A percentile compares a stretch with the other conserved stretches of the same genome.
phyloP scores from a whole-genome alignment of 2,797 vertebrate genomes.

The Mionectes olivaceus region DNA sequence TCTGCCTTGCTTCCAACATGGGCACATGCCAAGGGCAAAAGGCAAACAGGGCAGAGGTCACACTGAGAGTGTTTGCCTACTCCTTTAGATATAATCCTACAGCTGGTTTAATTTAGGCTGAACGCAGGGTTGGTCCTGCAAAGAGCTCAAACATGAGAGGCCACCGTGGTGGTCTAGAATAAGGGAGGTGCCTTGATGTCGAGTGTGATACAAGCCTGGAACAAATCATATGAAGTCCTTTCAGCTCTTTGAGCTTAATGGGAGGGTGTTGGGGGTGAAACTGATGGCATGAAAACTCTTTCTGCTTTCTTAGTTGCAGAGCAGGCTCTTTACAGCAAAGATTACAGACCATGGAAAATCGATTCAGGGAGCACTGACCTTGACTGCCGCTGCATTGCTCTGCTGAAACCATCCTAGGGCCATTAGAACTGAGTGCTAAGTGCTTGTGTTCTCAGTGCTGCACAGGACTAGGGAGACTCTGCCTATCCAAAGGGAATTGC shows the following conservation, averaged over 20 bases:
- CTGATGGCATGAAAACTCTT: constrained; percentile 16
- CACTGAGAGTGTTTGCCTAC: neutral
- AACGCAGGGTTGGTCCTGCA: neutral
- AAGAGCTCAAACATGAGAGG: neutral
- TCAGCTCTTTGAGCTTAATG: constrained; percentile 1
- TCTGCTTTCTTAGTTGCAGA: constrained; percentile 42
- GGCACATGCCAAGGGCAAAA: neutral
- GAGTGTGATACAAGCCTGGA: constrained; percentile 23
- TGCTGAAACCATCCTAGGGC: neutral
- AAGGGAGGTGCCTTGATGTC: neutral
- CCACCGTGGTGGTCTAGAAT: neutral
- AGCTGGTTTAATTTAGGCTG: constrained; percentile 4
- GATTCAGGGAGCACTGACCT: constrained; percentile 25
- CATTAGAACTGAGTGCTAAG: neutral
- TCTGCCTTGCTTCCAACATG: neutral
- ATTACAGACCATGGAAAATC: constrained; percentile 37
- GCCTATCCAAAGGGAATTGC: neutral
- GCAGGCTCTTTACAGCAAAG: constrained; percentile 40
- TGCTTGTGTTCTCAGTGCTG: accelerated
- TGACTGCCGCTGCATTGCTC: neutral
- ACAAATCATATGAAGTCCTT: constrained; percentile 23
- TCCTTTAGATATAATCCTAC: neutral
- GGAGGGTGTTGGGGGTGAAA: constrained; percentile 26
- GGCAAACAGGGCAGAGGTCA: neutral
- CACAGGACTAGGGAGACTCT: neutral